Base-by-base conservation (phyloP, 2,888 invertebrate species). In the Hymenopus coronatus region DNA sequence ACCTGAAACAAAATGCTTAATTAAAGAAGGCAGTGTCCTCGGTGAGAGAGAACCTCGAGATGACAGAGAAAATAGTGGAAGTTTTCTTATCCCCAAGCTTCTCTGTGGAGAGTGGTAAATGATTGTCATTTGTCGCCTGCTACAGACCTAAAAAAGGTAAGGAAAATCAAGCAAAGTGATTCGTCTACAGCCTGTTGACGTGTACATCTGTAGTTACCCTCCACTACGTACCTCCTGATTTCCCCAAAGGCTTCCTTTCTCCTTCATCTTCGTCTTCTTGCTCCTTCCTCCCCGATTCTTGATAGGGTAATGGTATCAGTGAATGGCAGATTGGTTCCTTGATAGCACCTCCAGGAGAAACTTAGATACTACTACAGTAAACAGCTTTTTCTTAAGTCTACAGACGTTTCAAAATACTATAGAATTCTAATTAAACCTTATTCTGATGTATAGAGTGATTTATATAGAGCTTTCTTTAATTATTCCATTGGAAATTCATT, bases 141-240 rank as follows among this genome's bases (percentile, higher is more conserved):
- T 46, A 54, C 27, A 28, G 27, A 88, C 28, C 70, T 70, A 70
- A 70, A 70, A 70, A 70, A 25, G 20, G 20, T 20, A 70, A 70
- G 54, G 54, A 70, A 70, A 70, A 70, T 70, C 20, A 70, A 54
- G 70, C 28, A 81, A 28, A 82, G 28, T 82, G 40, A 88, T 88
- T 86, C 88, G 88, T 88, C 88, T 85, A 86, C 70, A 27, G 84
- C 82, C 28, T 87, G 87, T 87, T 87, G 87, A 87, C 87, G 87
- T 87, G 82, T 82, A 87, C 87, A 87, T 28, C 82, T 81, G 86
- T 86, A 86, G 28, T 86, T 86, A 81, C 86, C 28, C 25, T 30
- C 81, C 82, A 14, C 40, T 84, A 82, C 40, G 28, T 33, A 33
- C 27, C 33, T 33, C 28, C 88, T 88, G 88, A 88, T 88, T 88